These are phyloP conservation scores for Acestrorhynchus altus DNA, from an alignment of 2,797 vertebrate species.

Conservation along the genomic window DNA sequence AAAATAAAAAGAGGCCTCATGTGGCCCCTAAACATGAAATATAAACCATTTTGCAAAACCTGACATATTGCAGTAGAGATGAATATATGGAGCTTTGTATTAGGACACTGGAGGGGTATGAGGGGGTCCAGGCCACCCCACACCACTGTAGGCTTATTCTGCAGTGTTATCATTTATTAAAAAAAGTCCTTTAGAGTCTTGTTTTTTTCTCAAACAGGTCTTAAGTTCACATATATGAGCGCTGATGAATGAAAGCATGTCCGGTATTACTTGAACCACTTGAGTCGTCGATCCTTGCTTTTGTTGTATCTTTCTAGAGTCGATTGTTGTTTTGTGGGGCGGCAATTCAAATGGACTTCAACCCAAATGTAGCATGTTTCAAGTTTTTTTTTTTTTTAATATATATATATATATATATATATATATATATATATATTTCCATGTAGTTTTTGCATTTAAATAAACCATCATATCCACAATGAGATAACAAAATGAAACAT, in stretches of 20 bases:
- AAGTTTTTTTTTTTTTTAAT: conserved; percentile 70
- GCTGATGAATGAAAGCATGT: conserved; percentile 12
- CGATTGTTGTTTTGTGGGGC: conserved; percentile 66
- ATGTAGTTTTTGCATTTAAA: conserved; percentile 77
- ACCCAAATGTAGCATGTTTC: conserved; percentile 79
- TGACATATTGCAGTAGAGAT: conserved; percentile 37
- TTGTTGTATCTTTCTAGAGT: conserved; percentile 58
- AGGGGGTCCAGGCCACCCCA: conserved; percentile 29
- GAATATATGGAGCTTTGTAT: conserved; percentile 27
- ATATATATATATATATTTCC: conserved; percentile 44
- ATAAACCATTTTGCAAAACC: conserved; percentile 41
- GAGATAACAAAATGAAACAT: conserved; percentile 65
- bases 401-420: no score
- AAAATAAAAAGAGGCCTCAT: conserved; percentile 40
- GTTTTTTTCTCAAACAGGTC: conserved; percentile 4
- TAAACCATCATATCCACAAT: conserved; percentile 70
- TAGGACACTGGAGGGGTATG: conserved; percentile 21
- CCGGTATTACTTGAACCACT: conserved; percentile 17
- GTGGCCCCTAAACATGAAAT: conserved; percentile 38
- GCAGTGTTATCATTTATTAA: conserved; percentile 30
- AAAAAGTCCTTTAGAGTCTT: conserved; percentile 34
- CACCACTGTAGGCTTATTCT: conserved; percentile 36
- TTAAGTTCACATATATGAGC: conserved; percentile 12
- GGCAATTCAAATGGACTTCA: conserved; percentile 70
- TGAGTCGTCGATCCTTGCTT: conserved; percentile 33